These are phyloP conservation scores for Epinephelus malabaricus DNA, from an alignment of 2,797 vertebrate genomes.

Conservation along the genomic window DNA sequence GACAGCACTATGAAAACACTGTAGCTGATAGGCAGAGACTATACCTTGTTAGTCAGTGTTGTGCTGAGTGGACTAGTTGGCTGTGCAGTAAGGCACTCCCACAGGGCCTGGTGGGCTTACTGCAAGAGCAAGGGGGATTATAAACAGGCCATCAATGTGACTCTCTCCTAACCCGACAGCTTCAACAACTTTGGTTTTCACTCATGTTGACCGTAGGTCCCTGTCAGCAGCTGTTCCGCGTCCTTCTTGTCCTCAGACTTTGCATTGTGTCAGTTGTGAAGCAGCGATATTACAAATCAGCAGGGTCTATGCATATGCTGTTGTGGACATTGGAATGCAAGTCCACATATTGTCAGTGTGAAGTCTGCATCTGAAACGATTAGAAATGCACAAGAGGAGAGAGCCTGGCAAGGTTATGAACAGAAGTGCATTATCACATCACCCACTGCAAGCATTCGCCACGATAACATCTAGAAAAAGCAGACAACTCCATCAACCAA, in stretches of 20 bases:
- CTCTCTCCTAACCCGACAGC: conserved; percentile 43
- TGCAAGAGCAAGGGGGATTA: conserved; percentile 66
- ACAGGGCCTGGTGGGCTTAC: conserved; percentile 66
- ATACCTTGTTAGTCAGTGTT: conserved; percentile 82
- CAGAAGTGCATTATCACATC: conserved; percentile 47
- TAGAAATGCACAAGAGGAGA: conserved; percentile 36
- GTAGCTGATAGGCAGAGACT: conserved; percentile 68
- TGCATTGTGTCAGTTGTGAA: conserved; percentile 15
- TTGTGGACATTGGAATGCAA: conserved; percentile 37
- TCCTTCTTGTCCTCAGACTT: conserved; percentile 25
- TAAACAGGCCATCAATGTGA: conserved; percentile 64
- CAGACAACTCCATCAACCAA: conserved; percentile 62
- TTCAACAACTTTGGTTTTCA: conserved; percentile 53
- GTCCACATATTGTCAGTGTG: conserved; percentile 34
- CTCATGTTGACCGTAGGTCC: conserved; percentile 46
- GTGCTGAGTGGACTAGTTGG: conserved; percentile 78
- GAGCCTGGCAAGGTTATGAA: conserved; percentile 53
- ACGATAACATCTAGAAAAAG: conserved; percentile 53
- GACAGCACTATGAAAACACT: conserved; percentile 72
- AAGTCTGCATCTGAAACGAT: conserved; percentile 50
- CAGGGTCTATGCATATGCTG: background rate
- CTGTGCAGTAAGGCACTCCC: conserved; percentile 65
- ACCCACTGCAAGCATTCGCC: conserved; percentile 47
- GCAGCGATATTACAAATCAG: conserved; percentile 27
- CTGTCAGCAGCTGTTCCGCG: conserved; percentile 45